Conservation (phyloP, 2,113 vertebrate species). For the Zosterops pallidus region DNA sequence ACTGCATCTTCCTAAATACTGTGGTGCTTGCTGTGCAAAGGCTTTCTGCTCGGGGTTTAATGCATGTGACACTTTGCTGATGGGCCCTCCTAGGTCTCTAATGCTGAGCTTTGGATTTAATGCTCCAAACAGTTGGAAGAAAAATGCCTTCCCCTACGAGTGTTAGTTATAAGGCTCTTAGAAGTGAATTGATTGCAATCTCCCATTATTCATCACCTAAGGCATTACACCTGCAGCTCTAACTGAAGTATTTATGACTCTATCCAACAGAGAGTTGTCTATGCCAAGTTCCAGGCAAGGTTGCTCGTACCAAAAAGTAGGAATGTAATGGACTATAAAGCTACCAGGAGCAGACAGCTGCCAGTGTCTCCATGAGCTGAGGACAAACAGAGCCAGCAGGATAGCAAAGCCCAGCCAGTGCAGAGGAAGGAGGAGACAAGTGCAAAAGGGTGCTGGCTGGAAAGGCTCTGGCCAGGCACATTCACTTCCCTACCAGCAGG, state of each 20-base stretch:
- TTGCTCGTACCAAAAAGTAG: neutral
- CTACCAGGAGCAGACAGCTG: neutral
- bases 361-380: neutral
- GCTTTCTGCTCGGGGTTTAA: slow-evolving; percentile 12
- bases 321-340: neutral
- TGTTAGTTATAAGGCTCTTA: slow-evolving; percentile 10
- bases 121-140: slow-evolving; percentile 1
- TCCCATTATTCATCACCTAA: neutral
- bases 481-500: neutral
- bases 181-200: slow-evolving; percentile 13
- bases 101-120: neutral
- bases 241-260: neutral
- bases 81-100: slow-evolving; percentile 32
- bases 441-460: neutral
- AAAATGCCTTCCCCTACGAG: neutral
- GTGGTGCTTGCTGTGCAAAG: neutral
- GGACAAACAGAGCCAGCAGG: neutral
- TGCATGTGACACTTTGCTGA: neutral
- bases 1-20: neutral
- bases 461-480: neutral
- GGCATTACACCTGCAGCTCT: slow-evolving; percentile 1
- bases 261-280: neutral
- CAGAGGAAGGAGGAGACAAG: neutral
- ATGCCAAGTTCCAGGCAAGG: neutral
- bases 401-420: neutral